These are phyloP conservation scores for Philypnodon macrostomus DNA, from an alignment of 2,797 vertebrate species.

Conservation along the genomic window DNA sequence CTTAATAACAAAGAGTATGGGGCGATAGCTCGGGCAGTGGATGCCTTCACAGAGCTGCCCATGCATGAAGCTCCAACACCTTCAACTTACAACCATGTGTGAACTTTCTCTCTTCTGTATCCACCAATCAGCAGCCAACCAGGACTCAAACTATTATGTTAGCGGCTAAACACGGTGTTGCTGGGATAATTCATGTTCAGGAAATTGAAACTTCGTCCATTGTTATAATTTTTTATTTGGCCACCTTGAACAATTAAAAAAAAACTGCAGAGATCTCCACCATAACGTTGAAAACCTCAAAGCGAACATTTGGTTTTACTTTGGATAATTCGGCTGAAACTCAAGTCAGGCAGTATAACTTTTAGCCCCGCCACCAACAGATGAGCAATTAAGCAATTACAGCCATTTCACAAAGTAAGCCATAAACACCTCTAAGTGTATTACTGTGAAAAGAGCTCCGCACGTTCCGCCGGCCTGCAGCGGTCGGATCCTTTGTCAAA, in stretches of 20 bases:
- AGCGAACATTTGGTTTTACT: slow-evolving; percentile 81
- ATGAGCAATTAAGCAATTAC: slow-evolving; percentile 80
- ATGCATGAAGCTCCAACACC: slow-evolving; percentile 63
- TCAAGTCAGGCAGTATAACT: slow-evolving; percentile 62
- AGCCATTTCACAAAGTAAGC: slow-evolving; percentile 73
- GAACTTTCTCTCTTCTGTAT: slow-evolving; percentile 44
- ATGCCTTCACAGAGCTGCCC: slow-evolving; percentile 47
- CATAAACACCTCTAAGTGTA: slow-evolving; percentile 75
- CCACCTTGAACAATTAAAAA: background rate
- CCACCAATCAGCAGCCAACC: background rate
- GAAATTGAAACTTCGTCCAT: slow-evolving; percentile 9
- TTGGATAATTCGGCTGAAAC: slow-evolving; percentile 75
- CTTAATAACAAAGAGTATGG: slow-evolving; percentile 86
- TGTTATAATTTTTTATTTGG: background rate
- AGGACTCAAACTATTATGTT: slow-evolving; percentile 17
- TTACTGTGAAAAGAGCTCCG: slow-evolving; percentile 44
- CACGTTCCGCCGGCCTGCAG: slow-evolving; percentile 49
- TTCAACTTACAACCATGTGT: slow-evolving; percentile 70
- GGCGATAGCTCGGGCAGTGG: too few relatives aligned
- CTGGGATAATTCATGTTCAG: slow-evolving; percentile 38
- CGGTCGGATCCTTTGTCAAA: slow-evolving; percentile 64
- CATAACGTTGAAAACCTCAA: slow-evolving; percentile 43
- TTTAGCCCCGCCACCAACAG: slow-evolving; percentile 51
- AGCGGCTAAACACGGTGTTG: slow-evolving; percentile 36
- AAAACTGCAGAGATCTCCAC: slow-evolving; percentile 15